Evolutionary conservation across 2,888 invertebrate species (phyloP), one percentile per base, ranked within the genome.

Genomic region (Allacma fusca): DNA sequence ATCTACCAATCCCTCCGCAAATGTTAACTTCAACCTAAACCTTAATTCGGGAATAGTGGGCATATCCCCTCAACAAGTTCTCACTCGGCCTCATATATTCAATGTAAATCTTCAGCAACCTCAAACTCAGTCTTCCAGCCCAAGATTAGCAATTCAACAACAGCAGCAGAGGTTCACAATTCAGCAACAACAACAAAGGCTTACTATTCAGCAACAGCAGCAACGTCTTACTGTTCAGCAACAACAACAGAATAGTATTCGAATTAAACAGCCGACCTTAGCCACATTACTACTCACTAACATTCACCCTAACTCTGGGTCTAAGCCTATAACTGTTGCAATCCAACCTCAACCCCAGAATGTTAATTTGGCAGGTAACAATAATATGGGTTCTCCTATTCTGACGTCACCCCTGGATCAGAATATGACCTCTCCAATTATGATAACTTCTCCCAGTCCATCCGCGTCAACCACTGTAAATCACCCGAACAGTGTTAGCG

Each of bases 311-410:
- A 76, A 59, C n/a, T 26, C 72, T 4, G 57, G 43, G 16, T 73
- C 77, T 1, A 80, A 80, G 71, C 82, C 82, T 9, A 82, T 83
- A 12, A 83, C 83, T 16, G 82, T 83, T 34, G 83, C 83, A n/a
- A 83, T 83, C 59, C 83, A 82, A 57, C 83, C 83, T 1, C 82
- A 82, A n/a, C 82, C 82, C 16, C 82, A 83, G 44, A 68, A 73
- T 69, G 26, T 24, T 2, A 71, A 50, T 71, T n/a, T 71, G 9
- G 23, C 26, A 9, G 13, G 21, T 12, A 75, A 64, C 13, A 40
- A 24, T 13, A 40, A 40, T 40, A 9, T 40, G 40, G 13, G 40
- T 40, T 40, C 40, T n/a, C 65, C 9, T 26, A 78, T 50, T 24
- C 69, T 78, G 74, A 12, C 16, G 21, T 43, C 69, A 69, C 69